phyloP scores from a whole-genome alignment of 1,140 invertebrate genomes.

The Heliconius congener region DNA sequence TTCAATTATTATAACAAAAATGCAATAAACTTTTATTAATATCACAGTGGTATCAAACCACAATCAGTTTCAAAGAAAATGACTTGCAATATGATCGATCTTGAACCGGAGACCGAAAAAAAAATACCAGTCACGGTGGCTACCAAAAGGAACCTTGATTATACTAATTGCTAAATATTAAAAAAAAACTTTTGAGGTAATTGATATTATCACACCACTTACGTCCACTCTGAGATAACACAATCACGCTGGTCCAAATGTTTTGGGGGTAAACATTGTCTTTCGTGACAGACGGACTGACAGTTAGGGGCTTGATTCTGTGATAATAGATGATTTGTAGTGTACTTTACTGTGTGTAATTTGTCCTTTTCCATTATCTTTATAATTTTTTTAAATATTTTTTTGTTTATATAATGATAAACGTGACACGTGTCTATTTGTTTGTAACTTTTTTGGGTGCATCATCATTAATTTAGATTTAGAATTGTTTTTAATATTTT shows the following conservation, averaged over 20 bases:
- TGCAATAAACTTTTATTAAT: too few relatives aligned
- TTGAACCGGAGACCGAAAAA: too few relatives aligned
- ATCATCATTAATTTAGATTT: too few relatives aligned
- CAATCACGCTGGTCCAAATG: constrained; percentile 16
- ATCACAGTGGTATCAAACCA: too few relatives aligned
- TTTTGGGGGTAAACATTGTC: constrained; percentile 2
- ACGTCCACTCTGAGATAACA: constrained; percentile 26
- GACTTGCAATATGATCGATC: neutral
- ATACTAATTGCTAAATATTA: neutral
- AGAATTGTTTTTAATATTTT: too few relatives aligned
- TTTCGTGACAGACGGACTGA: neutral
- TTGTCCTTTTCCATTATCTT: neutral
- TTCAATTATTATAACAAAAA: too few relatives aligned
- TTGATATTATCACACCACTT: too few relatives aligned
- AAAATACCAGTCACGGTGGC: neutral
- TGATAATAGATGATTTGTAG: constrained; percentile 1
- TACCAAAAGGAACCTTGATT: neutral
- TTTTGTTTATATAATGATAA: too few relatives aligned
- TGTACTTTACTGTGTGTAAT: neutral
- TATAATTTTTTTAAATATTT: too few relatives aligned
- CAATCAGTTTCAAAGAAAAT: neutral
- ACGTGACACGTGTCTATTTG: too few relatives aligned
- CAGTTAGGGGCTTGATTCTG: neutral
- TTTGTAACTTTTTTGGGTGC: too few relatives aligned
- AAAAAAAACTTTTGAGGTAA: too few relatives aligned